Percentiles rank a stretch among this genome's conserved stretches.
Conservation (phyloP, 2,113 vertebrate genomes). For the Pomatostomus ruficeps region DNA sequence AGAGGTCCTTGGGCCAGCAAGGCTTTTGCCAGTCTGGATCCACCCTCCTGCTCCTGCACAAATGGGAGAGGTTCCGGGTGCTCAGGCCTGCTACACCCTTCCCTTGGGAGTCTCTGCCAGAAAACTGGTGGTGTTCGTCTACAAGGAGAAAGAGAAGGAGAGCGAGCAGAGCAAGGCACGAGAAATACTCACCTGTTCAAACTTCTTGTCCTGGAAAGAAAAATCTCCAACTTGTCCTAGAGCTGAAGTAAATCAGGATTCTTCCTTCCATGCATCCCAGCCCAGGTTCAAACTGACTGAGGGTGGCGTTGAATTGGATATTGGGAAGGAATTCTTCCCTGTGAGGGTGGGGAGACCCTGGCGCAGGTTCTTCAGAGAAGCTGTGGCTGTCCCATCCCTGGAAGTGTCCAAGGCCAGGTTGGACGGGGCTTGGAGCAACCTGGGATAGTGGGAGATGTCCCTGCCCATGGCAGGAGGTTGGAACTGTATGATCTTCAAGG, state of each 20-base stretch:
- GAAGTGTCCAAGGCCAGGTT: neutral
- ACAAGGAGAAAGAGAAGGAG: neutral
- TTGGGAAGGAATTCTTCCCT: neutral
- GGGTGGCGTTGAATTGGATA: neutral
- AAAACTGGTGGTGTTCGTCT: neutral
- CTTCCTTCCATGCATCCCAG: neutral
- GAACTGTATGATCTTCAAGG: neutral
- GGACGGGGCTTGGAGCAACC: neutral
- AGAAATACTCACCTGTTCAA: neutral
- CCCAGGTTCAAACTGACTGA: neutral
- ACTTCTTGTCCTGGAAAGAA: neutral
- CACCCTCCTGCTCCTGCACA: neutral
- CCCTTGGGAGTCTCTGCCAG: neutral
- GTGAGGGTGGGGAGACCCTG: rapidly evolving
- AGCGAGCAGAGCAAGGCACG: neutral
- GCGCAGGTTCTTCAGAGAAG: neutral
- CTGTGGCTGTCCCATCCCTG: neutral
- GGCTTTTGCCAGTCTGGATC: neutral
- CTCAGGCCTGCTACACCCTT: neutral
- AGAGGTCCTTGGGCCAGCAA: neutral
- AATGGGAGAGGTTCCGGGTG: neutral
- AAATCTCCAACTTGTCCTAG: neutral
- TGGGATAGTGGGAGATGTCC: neutral
- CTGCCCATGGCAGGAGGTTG: neutral
- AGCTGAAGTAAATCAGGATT: neutral